These are phyloP conservation scores for Pteropus rufus DNA, from an alignment of 2,797 vertebrate genomes.

Conservation along the genomic window DNA sequence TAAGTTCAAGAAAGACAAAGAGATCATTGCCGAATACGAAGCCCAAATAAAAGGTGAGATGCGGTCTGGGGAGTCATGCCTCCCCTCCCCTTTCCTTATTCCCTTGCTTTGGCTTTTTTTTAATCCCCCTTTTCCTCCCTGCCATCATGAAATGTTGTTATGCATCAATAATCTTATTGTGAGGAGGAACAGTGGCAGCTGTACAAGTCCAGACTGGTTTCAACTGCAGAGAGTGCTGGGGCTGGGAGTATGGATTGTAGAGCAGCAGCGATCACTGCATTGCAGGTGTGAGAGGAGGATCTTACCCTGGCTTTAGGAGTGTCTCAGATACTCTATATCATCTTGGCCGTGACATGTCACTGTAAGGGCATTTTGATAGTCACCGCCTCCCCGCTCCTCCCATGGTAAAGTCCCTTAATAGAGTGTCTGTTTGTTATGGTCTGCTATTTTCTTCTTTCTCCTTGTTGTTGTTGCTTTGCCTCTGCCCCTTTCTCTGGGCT, in stretches of 20 bases:
- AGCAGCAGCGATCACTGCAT: slow-evolving; percentile 76
- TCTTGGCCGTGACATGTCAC: slow-evolving; percentile 43
- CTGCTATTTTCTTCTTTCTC: not conserved
- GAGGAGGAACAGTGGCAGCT: slow-evolving; percentile 28
- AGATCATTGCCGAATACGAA: slow-evolving; percentile 98
- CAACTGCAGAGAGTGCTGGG: not conserved
- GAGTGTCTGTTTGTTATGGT: not conserved
- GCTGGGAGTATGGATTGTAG: slow-evolving; percentile 36
- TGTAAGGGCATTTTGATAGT: slow-evolving; percentile 60
- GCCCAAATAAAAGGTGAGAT: slow-evolving; percentile 97
- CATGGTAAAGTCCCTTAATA: not conserved
- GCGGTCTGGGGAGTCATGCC: slow-evolving; percentile 15
- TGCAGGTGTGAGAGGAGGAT: slow-evolving; percentile 78
- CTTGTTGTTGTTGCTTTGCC: slow-evolving; percentile 15
- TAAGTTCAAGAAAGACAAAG: slow-evolving; percentile 97
- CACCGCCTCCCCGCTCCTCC: not conserved
- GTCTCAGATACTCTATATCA: slow-evolving; percentile 60
- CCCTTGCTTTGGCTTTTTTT: not conserved
- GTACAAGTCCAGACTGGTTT: slow-evolving; percentile 56
- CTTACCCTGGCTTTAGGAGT: slow-evolving; percentile 51
- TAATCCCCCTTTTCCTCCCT: not conserved
- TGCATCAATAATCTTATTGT: slow-evolving; percentile 71
- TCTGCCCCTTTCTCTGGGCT: slow-evolving; percentile 31
- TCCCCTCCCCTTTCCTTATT: not conserved
- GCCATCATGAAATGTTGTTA: slow-evolving; percentile 59